Base-by-base conservation (phyloP, 2,113 vertebrate genomes). In the Felis chaus region DNA sequence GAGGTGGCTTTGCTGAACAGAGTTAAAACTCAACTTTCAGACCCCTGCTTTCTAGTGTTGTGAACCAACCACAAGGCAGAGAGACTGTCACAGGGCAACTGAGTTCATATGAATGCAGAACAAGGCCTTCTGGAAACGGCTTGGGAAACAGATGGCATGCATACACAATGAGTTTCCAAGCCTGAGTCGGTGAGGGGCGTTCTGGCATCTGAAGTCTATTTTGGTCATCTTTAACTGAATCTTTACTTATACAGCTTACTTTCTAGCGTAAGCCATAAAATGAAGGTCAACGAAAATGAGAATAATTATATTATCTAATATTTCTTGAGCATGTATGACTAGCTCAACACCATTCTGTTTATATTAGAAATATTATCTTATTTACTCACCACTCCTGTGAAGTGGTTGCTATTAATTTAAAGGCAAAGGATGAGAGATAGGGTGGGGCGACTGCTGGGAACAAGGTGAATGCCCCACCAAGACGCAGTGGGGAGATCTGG, bases 91-190 rank as follows among this genome's bases (percentile, higher is more conserved):
- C 10, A 12, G 18, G 45, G 16, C 27, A 39, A 45, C 0, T 61
- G 27, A 80, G 76, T 88, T 41, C 50, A 86, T 31, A 41, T 7
- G 74, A 55, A 68, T 89, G 55, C 57, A 95, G 79, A 71, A n/a
- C 89, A 63, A 90, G 76, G 33, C 68, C 41, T 91, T 86, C 80
- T 66, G 63, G 66, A 96, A 89, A 76, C 18, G 23, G 61, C 33
- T 73, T 84, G 74, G 55, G 83, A 53, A 90, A 53, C 93, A 95
- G 87, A 95, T 73, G 79, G 97, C 33, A 29, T 27, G 57, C 55
- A 55, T 16, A 79, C 48, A 53, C 41, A 90, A 55, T 71, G 91
- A 91, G 85, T 36, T 76, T 88, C 84, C 65, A 90, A 96, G 93
- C 45, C 48, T 50, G 55, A 89, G 82, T 18, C 66, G 80, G 65